Percentiles rank a stretch among this genome's conserved stretches.
Evolutionary conservation across 2,797 vertebrate genomes (phyloP).

Genomic region (Enteromius argenteus): DNA sequence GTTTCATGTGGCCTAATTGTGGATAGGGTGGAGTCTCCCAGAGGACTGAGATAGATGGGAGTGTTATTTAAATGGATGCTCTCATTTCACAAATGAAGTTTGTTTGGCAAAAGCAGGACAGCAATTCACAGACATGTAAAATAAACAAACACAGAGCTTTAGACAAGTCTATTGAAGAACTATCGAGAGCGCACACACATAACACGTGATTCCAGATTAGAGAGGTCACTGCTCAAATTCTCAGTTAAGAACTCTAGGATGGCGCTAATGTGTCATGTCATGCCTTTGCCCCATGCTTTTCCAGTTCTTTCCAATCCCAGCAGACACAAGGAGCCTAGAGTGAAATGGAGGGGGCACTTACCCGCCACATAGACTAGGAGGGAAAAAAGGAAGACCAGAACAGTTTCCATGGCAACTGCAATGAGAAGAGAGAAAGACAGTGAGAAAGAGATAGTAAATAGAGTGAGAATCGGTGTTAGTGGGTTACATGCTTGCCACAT

Average conservation of each 20-base stretch:
- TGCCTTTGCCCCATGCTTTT: slow-evolving; percentile 5
- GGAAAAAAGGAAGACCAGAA: slow-evolving; percentile 86
- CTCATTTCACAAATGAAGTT: slow-evolving; percentile 26
- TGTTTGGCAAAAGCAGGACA: slow-evolving; percentile 25
- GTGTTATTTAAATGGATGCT: slow-evolving; percentile 31
- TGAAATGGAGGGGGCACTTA: slow-evolving; percentile 72
- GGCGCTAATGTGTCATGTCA: background rate
- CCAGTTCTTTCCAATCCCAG: slow-evolving; percentile 19
- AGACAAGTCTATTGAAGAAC: background rate
- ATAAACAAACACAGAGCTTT: slow-evolving; percentile 15
- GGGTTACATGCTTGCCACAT: slow-evolving; percentile 47
- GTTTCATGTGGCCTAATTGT: slow-evolving; percentile 41
- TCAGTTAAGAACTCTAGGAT: background rate
- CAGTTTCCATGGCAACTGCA: slow-evolving; percentile 91
- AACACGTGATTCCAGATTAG: background rate
- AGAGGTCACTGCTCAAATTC: slow-evolving; percentile 33
- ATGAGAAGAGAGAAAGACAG: slow-evolving; percentile 64
- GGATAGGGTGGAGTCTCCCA: slow-evolving; percentile 10
- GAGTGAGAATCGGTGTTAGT: slow-evolving; percentile 49
- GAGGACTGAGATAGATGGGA: slow-evolving; percentile 22
- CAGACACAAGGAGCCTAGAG: slow-evolving; percentile 5
- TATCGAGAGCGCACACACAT: background rate
- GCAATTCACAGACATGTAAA: background rate
- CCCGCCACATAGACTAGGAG: slow-evolving; percentile 85
- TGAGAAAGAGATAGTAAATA: slow-evolving; percentile 25